Percentiles rank a stretch among this genome's conserved stretches.
These are phyloP conservation scores for Pocillopora verrucosa DNA, from an alignment of 64 coral and sea anemone species.

Conservation along the genomic window DNA sequence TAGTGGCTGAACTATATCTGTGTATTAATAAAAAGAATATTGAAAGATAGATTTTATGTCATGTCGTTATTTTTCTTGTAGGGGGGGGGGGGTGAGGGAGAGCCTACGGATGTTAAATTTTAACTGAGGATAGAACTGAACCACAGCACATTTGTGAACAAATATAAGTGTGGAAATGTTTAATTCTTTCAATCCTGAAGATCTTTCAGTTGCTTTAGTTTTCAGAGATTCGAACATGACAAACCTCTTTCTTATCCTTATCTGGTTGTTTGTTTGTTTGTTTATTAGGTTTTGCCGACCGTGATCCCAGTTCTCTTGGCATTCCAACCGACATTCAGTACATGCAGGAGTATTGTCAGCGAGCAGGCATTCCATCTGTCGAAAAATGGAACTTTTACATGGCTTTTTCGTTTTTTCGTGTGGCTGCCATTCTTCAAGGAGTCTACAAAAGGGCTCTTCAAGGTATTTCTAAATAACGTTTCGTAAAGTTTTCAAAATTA, in stretches of 20 bases:
- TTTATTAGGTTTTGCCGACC: constrained; percentile 65
- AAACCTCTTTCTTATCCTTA: background rate
- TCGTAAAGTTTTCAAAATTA: too few species aligned
- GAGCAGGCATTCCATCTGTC: constrained; percentile 63
- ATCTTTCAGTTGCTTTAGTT: background rate
- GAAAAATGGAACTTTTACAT: constrained; percentile 95
- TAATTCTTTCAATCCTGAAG: too few species aligned
- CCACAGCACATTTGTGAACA: too few species aligned
- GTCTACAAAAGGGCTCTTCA: constrained; percentile 92
- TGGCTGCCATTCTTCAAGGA: constrained; percentile 94
- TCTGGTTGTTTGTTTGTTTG: background rate
- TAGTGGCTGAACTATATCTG: too few species aligned
- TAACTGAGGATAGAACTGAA: too few species aligned
- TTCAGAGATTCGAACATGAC: background rate
- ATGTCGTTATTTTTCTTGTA: too few species aligned
- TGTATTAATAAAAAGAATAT: too few species aligned
- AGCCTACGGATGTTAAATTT: too few species aligned
- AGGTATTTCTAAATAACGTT: constrained; percentile 36
- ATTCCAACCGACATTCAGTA: constrained; percentile 83
- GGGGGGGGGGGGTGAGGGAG: too few species aligned
- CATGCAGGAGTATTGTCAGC: constrained; percentile 85
- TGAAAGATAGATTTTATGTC: too few species aligned
- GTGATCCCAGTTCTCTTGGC: constrained; percentile 50
- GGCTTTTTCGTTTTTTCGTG: constrained; percentile 95
- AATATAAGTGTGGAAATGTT: too few species aligned